phyloP scores from a whole-genome alignment of 2,797 vertebrate genomes.

The Rallus crepitans region DNA sequence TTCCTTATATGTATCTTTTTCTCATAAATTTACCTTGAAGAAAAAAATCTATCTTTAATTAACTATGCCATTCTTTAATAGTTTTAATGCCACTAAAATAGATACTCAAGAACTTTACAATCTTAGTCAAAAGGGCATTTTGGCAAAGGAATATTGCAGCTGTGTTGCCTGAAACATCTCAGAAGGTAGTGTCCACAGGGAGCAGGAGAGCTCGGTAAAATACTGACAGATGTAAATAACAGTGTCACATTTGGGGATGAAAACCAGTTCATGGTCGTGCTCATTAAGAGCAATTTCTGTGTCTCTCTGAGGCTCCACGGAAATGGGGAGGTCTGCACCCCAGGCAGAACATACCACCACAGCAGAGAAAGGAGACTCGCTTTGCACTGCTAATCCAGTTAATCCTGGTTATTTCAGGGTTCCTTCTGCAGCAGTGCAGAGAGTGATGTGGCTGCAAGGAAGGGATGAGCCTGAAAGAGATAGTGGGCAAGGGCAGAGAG shows the following conservation, averaged over 20 bases:
- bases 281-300: conserved; percentile 51
- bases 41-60: neutral
- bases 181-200: neutral
- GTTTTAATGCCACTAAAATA: neutral
- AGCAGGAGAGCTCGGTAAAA: neutral
- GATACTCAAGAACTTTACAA: neutral
- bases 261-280: conserved; percentile 37
- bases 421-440: conserved; percentile 5
- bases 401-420: conserved; percentile 20
- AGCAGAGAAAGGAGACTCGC: neutral
- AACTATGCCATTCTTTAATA: neutral
- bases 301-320: conserved; percentile 3
- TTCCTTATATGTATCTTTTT: neutral
- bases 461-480: conserved; percentile 1
- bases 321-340: conserved; percentile 41
- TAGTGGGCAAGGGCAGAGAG: conserved; percentile 3
- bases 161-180: conserved; percentile 1
- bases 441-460: neutral
- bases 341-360: conserved; percentile 4
- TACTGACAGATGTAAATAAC: conserved; percentile 60
- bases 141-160: conserved; percentile 22
- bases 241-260: conserved; percentile 45
- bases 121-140: conserved; percentile 11
- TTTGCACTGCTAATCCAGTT: conserved; percentile 31
- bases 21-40: neutral